These are phyloP conservation scores for Criorhina ranunculi DNA, from an alignment of 2,888 invertebrate species.

Conservation along the genomic window DNA sequence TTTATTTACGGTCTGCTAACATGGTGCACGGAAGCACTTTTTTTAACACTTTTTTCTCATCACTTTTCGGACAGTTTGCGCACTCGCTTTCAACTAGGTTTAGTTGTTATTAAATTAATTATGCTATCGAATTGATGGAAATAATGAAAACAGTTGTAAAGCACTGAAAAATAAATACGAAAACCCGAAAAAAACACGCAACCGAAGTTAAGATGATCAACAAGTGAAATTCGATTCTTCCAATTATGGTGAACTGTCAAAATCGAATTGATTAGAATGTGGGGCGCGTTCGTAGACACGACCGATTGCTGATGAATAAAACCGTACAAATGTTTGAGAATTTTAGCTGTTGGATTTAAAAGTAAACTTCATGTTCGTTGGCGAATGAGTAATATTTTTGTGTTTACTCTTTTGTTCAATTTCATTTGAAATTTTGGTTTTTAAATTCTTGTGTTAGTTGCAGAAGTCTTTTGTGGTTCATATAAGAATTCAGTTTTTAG, in stretches of 20 bases:
- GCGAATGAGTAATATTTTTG: conserved; percentile 53
- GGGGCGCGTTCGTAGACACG: conserved; percentile 52
- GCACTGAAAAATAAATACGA: conserved; percentile 47
- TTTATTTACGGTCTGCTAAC: conserved; percentile 69
- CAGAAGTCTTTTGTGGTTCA: too few relatives aligned
- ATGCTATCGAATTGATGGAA: conserved; percentile 2
- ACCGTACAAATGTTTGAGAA: conserved; percentile 4
- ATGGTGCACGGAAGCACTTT: conserved; percentile 74
- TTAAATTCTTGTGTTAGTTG: neutral
- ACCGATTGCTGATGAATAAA: neutral
- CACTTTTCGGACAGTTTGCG: conserved; percentile 27
- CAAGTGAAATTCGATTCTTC: conserved; percentile 64
- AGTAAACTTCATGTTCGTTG: conserved; percentile 23
- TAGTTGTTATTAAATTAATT: conserved; percentile 17
- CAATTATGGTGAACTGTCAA: conserved; percentile 64
- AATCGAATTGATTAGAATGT: conserved; percentile 23
- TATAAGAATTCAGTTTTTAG: too few relatives aligned
- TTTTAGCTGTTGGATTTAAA: conserved; percentile 7
- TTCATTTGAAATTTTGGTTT: too few relatives aligned
- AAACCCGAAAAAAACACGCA: conserved; percentile 43
- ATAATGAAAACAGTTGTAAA: conserved; percentile 28
- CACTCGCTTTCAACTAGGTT: conserved; percentile 1
- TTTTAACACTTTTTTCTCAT: conserved; percentile 60
- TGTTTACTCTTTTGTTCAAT: neutral
- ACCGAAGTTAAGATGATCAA: conserved; percentile 63